These are phyloP conservation scores for Cuniculus paca DNA, from an alignment of 2,797 vertebrate genomes.

Conservation along the genomic window DNA sequence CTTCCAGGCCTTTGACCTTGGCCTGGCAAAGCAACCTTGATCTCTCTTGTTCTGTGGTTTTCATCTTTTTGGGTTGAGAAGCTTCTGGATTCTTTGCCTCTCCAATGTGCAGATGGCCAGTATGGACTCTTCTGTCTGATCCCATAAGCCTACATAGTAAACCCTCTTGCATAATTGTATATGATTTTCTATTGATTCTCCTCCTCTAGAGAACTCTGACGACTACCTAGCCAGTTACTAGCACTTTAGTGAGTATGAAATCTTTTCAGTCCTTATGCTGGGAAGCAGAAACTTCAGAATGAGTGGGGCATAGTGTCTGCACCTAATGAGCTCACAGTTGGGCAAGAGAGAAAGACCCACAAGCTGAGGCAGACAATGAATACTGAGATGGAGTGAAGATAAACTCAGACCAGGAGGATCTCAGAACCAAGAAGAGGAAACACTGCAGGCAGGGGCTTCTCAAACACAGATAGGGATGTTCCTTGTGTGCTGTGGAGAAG, in stretches of 20 bases:
- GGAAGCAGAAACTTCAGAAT: neutral
- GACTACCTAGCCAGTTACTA: neutral
- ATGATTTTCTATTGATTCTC: neutral
- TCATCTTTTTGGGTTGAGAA: neutral
- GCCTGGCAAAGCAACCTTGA: neutral
- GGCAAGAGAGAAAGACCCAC: neutral
- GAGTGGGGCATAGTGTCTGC: neutral
- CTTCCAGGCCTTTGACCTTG: neutral
- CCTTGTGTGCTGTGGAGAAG: too few species aligned
- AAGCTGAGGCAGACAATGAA: neutral
- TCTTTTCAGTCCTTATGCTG: neutral
- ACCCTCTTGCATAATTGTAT: neutral
- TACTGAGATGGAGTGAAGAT: neutral
- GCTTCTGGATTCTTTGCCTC: neutral
- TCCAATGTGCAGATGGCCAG: neutral
- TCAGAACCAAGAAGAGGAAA: neutral
- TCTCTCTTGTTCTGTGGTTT: neutral
- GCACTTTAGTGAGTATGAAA: slow-evolving; percentile 11
- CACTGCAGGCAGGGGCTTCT: neutral
- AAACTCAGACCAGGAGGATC: neutral
- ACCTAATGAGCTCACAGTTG: neutral
- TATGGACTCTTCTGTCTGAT: neutral
- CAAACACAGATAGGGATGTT: neutral
- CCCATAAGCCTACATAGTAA: neutral
- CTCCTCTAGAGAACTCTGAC: neutral